Base-by-base conservation (phyloP, 2,797 vertebrate genomes). In the Taenioides sp. region DNA sequence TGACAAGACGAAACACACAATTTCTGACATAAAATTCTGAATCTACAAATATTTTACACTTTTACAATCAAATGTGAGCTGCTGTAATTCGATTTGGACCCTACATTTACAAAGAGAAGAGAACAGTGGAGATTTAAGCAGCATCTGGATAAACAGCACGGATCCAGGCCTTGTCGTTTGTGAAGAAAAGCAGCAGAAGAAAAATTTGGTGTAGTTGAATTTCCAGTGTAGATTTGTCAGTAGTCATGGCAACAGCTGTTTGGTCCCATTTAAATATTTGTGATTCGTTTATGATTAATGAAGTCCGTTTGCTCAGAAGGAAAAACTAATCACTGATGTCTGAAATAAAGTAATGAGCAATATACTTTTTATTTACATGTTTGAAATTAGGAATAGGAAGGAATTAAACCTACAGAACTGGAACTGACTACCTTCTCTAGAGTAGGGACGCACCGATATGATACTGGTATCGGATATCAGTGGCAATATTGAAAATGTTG, bases 171-270 rank as follows among this genome's bases (percentile, higher is more conserved):
- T 63, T 68, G 67, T 74, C 22, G 4, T 5, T 6, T 47, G 27
- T 69, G n/a, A 64, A 80, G 1, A 12, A 43, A 28, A 79, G 76
- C 69, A 67, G 66, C 66, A 57, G 3, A 62, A 11, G 3, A 62
- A 14, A 6, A 31, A 2, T 62, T 31, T 7, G 1, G n/a, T 27
- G 57, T 65, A 16, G 31, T 9, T 25, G 7, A 12, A 82, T 16
- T 65, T 79, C 74, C 86, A 83, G 86, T 88, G 82, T 73, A 25
- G 10, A 49, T 18, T 87, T 87, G 81, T 88, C 79, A 88, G 82
- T 85, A 86, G 74, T 59, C 34, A 65, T 37, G 37, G 31, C 62
- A 37, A 37, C 34, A 71, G 63, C 54, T 58, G 71, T 66, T 27
- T 75, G 40, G 69, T 79, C 4, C 65, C 31, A 34, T 40, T 47